Conservation (phyloP, 2,113 vertebrate genomes). For the Ceyx margarethae region DNA sequence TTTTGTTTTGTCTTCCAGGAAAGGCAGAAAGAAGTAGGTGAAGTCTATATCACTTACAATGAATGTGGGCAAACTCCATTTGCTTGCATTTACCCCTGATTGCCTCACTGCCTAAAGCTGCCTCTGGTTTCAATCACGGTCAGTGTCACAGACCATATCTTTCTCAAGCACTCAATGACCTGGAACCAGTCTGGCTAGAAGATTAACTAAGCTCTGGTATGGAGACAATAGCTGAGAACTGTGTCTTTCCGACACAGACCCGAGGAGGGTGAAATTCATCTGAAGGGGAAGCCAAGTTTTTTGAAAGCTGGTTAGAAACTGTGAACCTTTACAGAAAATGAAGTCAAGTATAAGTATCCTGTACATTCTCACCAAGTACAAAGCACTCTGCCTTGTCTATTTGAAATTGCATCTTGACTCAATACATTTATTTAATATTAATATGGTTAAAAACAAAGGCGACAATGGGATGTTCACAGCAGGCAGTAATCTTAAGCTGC, state of each 20-base stretch:
- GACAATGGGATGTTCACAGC: not conserved
- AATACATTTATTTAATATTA: not conserved
- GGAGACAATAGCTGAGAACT: not conserved
- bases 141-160: not conserved
- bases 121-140: not conserved
- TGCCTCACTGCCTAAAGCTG: slow-evolving; percentile 1
- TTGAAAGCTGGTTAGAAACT: not conserved
- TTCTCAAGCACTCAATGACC: slow-evolving; percentile 29
- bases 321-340: not conserved
- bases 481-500: not conserved
- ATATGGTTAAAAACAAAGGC: not conserved
- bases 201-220: slow-evolving; percentile 32
- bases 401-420: not conserved
- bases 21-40: not conserved
- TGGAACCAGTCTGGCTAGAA: slow-evolving; percentile 27
- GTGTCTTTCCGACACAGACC: not conserved
- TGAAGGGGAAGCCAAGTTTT: not conserved
- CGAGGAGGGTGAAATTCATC: not conserved
- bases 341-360: not conserved
- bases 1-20: slow-evolving; percentile 7
- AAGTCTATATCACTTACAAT: not conserved
- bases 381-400: not conserved
- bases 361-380: not conserved
- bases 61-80: slow-evolving; percentile 14
- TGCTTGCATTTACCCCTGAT: not conserved